Percentiles rank a stretch among this genome's conserved stretches.
Evolutionary conservation across 1,140 invertebrate genomes (phyloP).

Genomic region (Zaprionus tsacasi): DNA sequence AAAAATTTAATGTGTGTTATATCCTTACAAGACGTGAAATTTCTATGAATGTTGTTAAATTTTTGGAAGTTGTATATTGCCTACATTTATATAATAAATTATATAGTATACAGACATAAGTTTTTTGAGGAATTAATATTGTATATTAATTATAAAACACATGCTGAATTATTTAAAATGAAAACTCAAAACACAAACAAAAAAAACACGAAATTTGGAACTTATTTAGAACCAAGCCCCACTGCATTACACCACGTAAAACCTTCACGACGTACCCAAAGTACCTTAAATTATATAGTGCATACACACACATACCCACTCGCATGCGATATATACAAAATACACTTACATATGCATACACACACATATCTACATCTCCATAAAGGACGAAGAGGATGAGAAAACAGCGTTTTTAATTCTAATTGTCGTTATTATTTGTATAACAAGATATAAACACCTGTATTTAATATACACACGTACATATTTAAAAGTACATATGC

Average conservation of each 20-base stretch:
- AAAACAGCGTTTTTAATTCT: constrained; percentile 57
- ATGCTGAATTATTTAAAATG: constrained; percentile 40
- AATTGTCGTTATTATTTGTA: constrained; percentile 66
- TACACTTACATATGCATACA: constrained; percentile 43
- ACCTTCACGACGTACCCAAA: constrained; percentile 72
- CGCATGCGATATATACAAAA: constrained; percentile 1
- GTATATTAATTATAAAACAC: constrained; percentile 54
- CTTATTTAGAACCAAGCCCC: constrained; percentile 38
- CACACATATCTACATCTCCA: constrained; percentile 55
- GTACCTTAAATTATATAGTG: constrained; percentile 67
- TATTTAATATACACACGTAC: constrained; percentile 35
- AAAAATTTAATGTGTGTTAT: constrained; percentile 61
- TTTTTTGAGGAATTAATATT: constrained; percentile 24
- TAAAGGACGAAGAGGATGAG: constrained; percentile 25
- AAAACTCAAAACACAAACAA: constrained; percentile 8
- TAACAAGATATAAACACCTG: constrained; percentile 35
- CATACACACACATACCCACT: constrained; percentile 32
- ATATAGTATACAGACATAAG: constrained; percentile 25
- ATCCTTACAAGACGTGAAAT: constrained; percentile 35
- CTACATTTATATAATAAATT: constrained; percentile 46
- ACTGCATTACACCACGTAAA: constrained; percentile 33
- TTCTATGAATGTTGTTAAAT: constrained; percentile 72
- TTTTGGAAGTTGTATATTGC: constrained; percentile 68
- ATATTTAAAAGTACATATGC: constrained; percentile 11
- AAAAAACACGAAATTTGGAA: constrained; percentile 25